These are phyloP conservation scores for Cygnus olor DNA, from an alignment of 2,797 vertebrate genomes.

Conservation along the genomic window DNA sequence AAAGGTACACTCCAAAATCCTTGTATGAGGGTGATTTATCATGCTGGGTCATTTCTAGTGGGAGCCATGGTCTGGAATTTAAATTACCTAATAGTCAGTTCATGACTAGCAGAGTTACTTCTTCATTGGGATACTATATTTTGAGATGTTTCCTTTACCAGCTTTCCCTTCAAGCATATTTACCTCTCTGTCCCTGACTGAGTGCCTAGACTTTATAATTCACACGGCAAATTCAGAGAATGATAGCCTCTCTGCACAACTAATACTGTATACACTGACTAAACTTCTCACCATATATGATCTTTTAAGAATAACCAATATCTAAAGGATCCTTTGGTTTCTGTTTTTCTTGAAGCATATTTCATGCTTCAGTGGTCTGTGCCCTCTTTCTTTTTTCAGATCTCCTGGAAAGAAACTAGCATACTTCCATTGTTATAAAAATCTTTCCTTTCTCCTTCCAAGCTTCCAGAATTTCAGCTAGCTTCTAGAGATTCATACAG, in stretches of 20 bases:
- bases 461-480: background rate
- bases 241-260: background rate
- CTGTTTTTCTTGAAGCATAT: background rate
- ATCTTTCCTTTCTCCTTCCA: background rate
- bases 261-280: background rate
- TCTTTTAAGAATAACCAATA: background rate
- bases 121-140: background rate
- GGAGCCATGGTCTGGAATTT: background rate
- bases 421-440: background rate
- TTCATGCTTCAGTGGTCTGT: background rate
- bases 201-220: background rate
- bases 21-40: background rate
- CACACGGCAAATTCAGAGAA: fast-evolving
- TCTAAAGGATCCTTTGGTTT: background rate
- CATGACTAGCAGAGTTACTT: background rate
- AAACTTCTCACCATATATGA: background rate
- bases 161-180: background rate
- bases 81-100: background rate
- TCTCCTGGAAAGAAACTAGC: background rate
- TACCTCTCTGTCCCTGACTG: background rate
- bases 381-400: background rate
- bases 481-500: background rate
- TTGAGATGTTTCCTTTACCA: background rate
- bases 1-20: background rate
- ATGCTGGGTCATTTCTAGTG: background rate